Evolutionary conservation across 2,113 vertebrate genomes (phyloP).

Genomic region (Percina caprodes): DNA sequence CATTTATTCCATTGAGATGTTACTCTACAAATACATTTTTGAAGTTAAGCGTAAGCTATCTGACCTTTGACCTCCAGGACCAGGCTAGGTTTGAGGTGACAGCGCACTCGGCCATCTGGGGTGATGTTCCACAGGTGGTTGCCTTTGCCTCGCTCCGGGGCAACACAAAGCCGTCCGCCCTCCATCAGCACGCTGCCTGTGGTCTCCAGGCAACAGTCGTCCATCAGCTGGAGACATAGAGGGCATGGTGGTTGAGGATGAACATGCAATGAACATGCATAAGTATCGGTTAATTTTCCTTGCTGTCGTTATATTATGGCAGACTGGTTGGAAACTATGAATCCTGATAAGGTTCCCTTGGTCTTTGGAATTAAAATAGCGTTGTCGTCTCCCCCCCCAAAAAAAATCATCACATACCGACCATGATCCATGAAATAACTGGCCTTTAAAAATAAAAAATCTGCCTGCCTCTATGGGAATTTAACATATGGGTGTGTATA

Average conservation of each 20-base stretch:
- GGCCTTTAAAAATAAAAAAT: no score
- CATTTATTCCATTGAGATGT: not conserved
- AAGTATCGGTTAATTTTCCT: rapidly evolving
- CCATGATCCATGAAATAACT: no score
- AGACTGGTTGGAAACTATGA: not conserved
- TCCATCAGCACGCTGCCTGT: conserved; percentile 89
- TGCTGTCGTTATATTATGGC: not conserved
- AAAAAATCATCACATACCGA: no score
- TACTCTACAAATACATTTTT: not conserved
- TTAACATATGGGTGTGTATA: no score
- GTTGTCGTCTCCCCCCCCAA: no score
- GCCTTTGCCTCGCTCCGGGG: conserved; percentile 85
- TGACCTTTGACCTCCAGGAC: conserved; percentile 98
- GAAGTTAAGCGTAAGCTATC: conserved; percentile 15
- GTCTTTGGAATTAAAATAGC: no score
- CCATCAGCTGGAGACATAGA: conserved; percentile 84
- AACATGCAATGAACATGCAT: not conserved
- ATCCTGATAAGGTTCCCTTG: no score
- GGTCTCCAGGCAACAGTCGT: conserved; percentile 92
- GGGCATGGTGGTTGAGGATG: not conserved
- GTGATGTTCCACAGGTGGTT: conserved; percentile 92
- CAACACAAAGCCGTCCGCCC: conserved; percentile 89
- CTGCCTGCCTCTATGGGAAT: no score
- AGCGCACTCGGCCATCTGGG: conserved; percentile 88
- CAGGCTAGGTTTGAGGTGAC: conserved; percentile 89